phyloP scores from a whole-genome alignment of 2,113 vertebrate species.

The Petaurus breviceps region DNA sequence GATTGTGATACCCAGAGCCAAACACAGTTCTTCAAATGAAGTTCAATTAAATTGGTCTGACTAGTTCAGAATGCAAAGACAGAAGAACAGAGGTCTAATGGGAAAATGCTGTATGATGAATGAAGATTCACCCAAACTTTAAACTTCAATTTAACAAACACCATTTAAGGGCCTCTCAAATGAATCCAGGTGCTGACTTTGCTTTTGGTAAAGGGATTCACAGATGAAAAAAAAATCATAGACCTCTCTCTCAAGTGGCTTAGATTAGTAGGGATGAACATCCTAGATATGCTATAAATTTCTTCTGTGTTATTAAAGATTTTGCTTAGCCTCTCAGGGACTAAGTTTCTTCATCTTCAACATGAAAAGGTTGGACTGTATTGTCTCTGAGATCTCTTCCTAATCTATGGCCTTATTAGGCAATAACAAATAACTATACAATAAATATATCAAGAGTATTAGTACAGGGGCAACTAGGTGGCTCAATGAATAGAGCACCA shows the following conservation, averaged over 20 bases:
- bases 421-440: neutral
- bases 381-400: neutral
- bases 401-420: neutral
- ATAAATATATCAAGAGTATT: neutral
- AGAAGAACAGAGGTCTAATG: neutral
- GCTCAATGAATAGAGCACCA: no score
- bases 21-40: neutral
- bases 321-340: neutral
- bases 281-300: neutral
- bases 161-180: neutral
- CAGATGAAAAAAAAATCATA: neutral
- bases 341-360: neutral
- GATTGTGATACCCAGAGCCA: neutral
- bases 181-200: neutral
- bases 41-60: neutral
- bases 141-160: neutral
- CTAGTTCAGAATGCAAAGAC: neutral
- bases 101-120: neutral
- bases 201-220: neutral
- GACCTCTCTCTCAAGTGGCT: neutral
- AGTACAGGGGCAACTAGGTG: no score
- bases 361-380: neutral
- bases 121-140: neutral
- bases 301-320: neutral
- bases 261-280: neutral